Evolutionary conservation across 2,888 invertebrate genomes (phyloP), one percentile per base, ranked within the genome.

Genomic region (Nebria brevicollis): DNA sequence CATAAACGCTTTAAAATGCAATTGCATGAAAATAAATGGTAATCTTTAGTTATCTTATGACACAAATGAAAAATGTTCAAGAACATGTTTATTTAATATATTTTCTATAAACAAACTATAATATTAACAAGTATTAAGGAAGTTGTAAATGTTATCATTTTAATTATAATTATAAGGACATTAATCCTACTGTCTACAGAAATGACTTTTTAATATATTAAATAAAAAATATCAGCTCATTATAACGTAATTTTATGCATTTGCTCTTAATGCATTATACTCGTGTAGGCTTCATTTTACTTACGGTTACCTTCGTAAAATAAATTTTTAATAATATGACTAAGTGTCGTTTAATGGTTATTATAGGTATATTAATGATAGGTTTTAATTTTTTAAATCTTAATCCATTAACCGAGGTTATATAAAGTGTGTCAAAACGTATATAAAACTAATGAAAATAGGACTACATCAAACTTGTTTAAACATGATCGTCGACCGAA

Each of bases 201-300:
- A 43, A 43, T 43, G 6, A 43, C 10, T 10, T 43, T 43, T 43
- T 43, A 43, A 43, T 72, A 77, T 72, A 54, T 77, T 72, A 77
- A 64, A 54, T 43, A 72, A 72, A 72, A 72, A 72, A 72, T 72
- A 42, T 64, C 72, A 34, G 5, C 72, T 72, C 26, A 72, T 77
- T 77, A 77, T 26, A 42, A 72, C 65, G 77, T 77, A 77, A 77
- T 77, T 77, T 77, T 77, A 77, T 77, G 72, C 77, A 43, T 72
- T 70, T 70, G 72, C 25, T 77, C 11, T 72, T 13, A 25, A 66
- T 76, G 64, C 75, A 8, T 43, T 43, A 8, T 8, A 43, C 43
- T 43, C 75, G 34, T 66, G 66, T 66, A 66, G 26, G 43, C 10
- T 10, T 43, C 43, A 43, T 43, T 8, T 43, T 43, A 43, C 43